These are phyloP conservation scores for Pseudochirops corinnae DNA, from an alignment of 2,797 vertebrate species.

Conservation along the genomic window DNA sequence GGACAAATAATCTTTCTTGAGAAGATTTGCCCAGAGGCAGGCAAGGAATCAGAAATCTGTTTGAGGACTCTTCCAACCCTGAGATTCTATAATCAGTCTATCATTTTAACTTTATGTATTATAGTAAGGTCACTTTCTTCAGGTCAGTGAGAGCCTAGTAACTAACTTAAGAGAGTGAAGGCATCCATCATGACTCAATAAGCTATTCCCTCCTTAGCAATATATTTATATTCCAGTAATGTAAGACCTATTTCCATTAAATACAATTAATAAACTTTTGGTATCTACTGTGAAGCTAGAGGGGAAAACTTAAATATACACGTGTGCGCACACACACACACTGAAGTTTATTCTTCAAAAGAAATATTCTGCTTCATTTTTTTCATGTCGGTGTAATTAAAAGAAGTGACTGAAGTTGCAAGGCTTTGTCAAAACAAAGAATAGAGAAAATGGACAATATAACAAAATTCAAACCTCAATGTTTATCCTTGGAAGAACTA, in stretches of 20 bases:
- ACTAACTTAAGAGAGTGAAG: not conserved
- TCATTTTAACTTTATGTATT: not conserved
- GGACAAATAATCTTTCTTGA: not conserved
- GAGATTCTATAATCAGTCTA: not conserved
- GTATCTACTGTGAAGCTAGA: not conserved
- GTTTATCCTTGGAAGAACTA: conserved; percentile 36
- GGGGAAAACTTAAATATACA: not conserved
- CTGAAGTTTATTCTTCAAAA: not conserved
- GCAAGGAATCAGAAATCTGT: not conserved
- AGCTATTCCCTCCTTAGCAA: conserved; percentile 1
- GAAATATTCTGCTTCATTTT: not conserved
- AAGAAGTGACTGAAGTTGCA: conserved; percentile 1
- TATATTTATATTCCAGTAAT: conserved; percentile 9
- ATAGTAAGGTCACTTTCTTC: conserved; percentile 11
- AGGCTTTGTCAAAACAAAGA: conserved; percentile 77
- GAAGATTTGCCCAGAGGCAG: not conserved
- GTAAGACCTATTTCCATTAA: not conserved
- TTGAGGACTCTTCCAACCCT: not conserved
- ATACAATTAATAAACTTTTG: not conserved
- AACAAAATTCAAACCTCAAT: conserved; percentile 64
- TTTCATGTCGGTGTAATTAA: not conserved
- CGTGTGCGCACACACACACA: too few relatives aligned
- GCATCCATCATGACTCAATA: not conserved
- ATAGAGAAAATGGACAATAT: conserved; percentile 29
- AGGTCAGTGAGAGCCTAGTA: not conserved